Evolutionary conservation across 2,797 vertebrate species (phyloP), one percentile per base, ranked within the genome.

Genomic region (Eospalax fontanierii): DNA sequence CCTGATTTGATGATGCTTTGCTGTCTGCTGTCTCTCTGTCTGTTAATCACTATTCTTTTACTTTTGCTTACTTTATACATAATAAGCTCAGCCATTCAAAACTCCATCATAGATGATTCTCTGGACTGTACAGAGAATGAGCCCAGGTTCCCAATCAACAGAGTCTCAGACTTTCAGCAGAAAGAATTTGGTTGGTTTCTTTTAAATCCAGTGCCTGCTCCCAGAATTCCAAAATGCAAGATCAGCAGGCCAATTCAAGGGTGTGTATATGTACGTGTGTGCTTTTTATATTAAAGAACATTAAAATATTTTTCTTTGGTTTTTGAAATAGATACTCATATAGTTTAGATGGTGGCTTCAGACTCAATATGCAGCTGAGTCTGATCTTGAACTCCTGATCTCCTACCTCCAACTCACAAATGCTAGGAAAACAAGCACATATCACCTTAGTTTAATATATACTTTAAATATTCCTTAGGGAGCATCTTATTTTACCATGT

Each of bases 241-340:
- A 24, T 63, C 24, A 4, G 8, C 19, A 3, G 15, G 21, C n/a
- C 40, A 78, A 2, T 73, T 89, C 43, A 79, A 10, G 28, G 66
- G 15, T n/a, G 30, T 38, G 15, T n/a, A 57, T 16, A 4, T 35
- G 19, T 87, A 6, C n/a, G 54, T 63, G 28, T 46, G 2, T 46
- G 68, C 8, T 24, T 91, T 93, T 92, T 35, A n/a, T 22, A 93
- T 54, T 84, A 82, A 91, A 75, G 30, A n/a, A 61, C 12, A 54
- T 43, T 66, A 82, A 63, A 33, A 40, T 7, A 61, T 43, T 61
- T 63, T 9, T 30, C 57, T 73, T 59, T 8, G 8, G 0, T 26
- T 9, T 4, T 74, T 74, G 21, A 74, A 43, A 30, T 28, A n/a
- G 28, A 30, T 21, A n/a, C 21, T 7, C 0, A 1, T n/a, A 46